phyloP scores from a whole-genome alignment of 2,888 invertebrate genomes.

The Cynaeus angustus region DNA sequence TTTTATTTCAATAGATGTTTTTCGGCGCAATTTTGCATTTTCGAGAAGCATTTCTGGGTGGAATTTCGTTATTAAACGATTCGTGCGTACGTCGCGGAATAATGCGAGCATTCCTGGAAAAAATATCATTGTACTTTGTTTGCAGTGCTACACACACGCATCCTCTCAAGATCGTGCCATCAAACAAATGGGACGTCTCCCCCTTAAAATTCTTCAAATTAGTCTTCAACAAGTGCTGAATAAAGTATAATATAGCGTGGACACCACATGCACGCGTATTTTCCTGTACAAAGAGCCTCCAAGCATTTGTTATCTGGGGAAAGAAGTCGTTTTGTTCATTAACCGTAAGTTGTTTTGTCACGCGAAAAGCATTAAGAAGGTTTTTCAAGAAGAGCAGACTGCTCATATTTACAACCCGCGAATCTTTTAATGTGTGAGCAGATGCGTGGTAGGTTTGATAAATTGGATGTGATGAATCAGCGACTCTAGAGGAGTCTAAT shows the following conservation, averaged over 20 bases:
- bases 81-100: slow-evolving; percentile 7
- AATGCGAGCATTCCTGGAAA: slow-evolving; percentile 12
- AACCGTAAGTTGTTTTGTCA: slow-evolving; percentile 38
- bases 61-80: slow-evolving; percentile 29
- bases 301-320: slow-evolving; percentile 26
- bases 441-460: slow-evolving; percentile 17
- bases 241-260: slow-evolving; percentile 28
- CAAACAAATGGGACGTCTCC: slow-evolving; percentile 22
- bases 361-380: slow-evolving; percentile 33
- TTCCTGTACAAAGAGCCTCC: slow-evolving; percentile 17
- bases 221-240: slow-evolving; percentile 41
- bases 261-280: slow-evolving; percentile 32
- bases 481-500: background rate
- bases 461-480: slow-evolving; percentile 24
- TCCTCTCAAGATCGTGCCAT: slow-evolving; percentile 1
- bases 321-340: slow-evolving; percentile 33
- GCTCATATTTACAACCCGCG: background rate
- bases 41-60: background rate
- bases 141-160: slow-evolving; percentile 24
- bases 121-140: slow-evolving; percentile 34
- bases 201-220: slow-evolving; percentile 31
- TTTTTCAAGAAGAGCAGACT: background rate
- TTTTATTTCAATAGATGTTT: too few relatives aligned
- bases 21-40: background rate
- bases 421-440: slow-evolving; percentile 32